A percentile compares a stretch with the other conserved stretches of the same genome.
These are phyloP conservation scores for Drosophila yakuba DNA, from an alignment of 1,140 invertebrate species.

Conservation along the genomic window DNA sequence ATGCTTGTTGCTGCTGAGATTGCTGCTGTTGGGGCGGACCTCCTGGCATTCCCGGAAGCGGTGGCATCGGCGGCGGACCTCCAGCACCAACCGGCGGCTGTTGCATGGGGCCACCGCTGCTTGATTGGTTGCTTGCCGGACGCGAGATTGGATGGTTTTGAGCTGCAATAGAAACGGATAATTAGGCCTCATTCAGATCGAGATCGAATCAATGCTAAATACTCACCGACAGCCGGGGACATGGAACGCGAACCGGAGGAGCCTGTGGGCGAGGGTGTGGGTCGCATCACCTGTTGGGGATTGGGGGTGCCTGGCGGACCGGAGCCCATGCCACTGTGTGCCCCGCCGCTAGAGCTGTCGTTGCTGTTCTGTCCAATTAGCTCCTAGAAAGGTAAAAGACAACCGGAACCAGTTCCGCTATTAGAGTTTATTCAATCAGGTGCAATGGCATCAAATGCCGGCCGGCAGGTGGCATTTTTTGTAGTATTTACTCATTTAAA, in stretches of 20 bases:
- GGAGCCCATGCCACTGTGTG: conserved; percentile 90
- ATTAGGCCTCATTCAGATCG: background rate
- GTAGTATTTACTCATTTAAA: conserved; percentile 54
- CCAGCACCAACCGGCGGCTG: conserved; percentile 86
- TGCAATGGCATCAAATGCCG: conserved; percentile 37
- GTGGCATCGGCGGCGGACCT: conserved; percentile 90
- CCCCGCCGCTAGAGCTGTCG: conserved; percentile 89
- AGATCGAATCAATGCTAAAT: background rate
- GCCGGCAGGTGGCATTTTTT: conserved; percentile 50
- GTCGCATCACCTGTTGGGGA: conserved; percentile 90
- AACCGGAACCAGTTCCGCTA: conserved; percentile 29
- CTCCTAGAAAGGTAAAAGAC: conserved; percentile 88
- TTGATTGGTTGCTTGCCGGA: conserved; percentile 94
- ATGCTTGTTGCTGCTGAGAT: conserved; percentile 82
- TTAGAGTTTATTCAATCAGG: conserved; percentile 22
- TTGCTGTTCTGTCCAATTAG: conserved; percentile 93
- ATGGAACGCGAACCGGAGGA: conserved; percentile 96
- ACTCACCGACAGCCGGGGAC: conserved; percentile 97
- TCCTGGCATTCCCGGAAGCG: conserved; percentile 56
- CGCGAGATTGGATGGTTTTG: conserved; percentile 86
- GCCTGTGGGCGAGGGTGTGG: conserved; percentile 96
- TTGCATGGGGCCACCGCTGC: conserved; percentile 85
- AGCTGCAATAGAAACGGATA: conserved; percentile 24
- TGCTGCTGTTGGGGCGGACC: conserved; percentile 80
- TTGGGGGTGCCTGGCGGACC: conserved; percentile 90